Conservation (phyloP, 2,888 invertebrate species). For the Melipona beecheii region DNA sequence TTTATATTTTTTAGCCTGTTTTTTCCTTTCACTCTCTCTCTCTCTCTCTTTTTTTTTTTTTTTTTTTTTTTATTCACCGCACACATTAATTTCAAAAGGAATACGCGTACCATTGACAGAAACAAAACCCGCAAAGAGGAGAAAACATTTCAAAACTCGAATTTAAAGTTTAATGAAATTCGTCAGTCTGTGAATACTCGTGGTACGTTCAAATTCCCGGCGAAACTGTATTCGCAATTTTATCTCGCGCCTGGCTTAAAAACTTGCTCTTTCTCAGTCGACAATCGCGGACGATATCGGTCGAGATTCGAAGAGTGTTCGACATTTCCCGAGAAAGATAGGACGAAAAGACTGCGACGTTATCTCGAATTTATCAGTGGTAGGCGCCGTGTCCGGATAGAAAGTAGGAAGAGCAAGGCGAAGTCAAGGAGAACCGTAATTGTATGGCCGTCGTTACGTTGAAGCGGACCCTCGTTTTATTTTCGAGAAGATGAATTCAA, state of each 20-base stretch:
- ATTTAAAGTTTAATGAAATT: constrained; percentile 45
- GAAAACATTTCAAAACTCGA: neutral
- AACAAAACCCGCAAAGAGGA: neutral
- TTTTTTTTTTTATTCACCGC: too few relatives aligned
- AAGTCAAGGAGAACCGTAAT: constrained; percentile 26
- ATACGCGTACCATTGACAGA: neutral
- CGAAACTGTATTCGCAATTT: constrained; percentile 3
- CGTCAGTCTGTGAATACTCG: neutral
- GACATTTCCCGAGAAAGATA: neutral
- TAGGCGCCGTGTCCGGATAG: neutral
- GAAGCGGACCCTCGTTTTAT: constrained; percentile 17
- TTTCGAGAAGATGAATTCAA: constrained; percentile 32
- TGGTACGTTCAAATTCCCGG: neutral
- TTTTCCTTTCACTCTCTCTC: neutral
- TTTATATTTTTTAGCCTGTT: too few relatives aligned
- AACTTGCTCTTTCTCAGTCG: neutral
- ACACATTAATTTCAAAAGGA: too few relatives aligned
- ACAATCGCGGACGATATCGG: neutral
- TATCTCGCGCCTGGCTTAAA: neutral
- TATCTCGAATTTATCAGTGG: constrained; percentile 21
- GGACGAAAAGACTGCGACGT: neutral
- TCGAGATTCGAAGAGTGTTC: neutral
- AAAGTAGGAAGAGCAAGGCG: neutral
- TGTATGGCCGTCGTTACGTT: constrained; percentile 19
- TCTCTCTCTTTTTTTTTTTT: too few relatives aligned